phyloP scores from a whole-genome alignment of 2,113 vertebrate species.

The Oryzias curvinotus region DNA sequence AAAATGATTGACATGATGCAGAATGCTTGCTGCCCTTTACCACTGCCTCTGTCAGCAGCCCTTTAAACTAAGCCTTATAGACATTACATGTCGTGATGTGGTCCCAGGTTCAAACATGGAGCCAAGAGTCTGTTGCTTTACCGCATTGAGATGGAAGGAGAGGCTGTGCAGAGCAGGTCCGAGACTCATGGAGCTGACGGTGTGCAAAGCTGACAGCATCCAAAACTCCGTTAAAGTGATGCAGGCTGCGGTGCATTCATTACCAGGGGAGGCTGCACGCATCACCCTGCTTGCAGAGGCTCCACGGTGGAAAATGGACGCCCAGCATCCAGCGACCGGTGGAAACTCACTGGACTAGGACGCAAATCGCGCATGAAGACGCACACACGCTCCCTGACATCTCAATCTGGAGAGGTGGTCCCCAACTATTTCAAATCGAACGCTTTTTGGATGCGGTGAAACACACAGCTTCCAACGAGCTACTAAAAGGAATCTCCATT shows the following conservation, averaged over 20 bases:
- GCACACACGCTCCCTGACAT: constrained; percentile 5
- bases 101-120: constrained; percentile 45
- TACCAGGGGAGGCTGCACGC: constrained; percentile 57
- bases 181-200: constrained; percentile 22
- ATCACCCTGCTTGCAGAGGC: constrained; percentile 58
- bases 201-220: constrained; percentile 33
- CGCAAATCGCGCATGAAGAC: constrained; percentile 35
- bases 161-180: constrained; percentile 23
- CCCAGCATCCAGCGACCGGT: constrained; percentile 61
- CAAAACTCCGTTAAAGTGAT: constrained; percentile 52
- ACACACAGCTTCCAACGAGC: constrained; percentile 19
- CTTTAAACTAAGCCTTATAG: constrained; percentile 18
- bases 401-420: background rate
- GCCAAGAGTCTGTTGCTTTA: constrained; percentile 40
- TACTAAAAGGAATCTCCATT: constrained; percentile 38
- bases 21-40: constrained; percentile 42
- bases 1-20: constrained; percentile 40
- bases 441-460: constrained; percentile 40
- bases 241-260: constrained; percentile 77
- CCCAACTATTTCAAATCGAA: constrained; percentile 11
- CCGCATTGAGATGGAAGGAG: constrained; percentile 27
- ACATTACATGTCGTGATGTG: constrained; percentile 46
- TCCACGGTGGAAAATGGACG: constrained; percentile 77
- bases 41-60: constrained; percentile 19
- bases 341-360: constrained; percentile 49